These are phyloP conservation scores for Empidonax alnorum DNA, from an alignment of 2,113 vertebrate species.

Conservation along the genomic window DNA sequence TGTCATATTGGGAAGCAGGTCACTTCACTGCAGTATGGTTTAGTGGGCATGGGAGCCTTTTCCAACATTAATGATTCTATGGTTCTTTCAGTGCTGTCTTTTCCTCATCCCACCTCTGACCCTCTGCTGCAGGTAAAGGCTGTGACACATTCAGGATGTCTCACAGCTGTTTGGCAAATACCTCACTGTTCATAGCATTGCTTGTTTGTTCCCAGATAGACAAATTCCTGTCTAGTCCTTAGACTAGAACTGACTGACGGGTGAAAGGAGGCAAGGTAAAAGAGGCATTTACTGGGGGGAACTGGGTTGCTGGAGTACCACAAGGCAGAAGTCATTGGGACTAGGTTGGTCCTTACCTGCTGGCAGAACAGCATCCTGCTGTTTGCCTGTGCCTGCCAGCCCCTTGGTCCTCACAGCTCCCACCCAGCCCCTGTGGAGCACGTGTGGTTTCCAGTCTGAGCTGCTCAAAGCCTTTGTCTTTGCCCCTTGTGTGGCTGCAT, in stretches of 20 bases:
- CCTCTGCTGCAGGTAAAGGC: not conserved
- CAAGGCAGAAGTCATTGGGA: not conserved
- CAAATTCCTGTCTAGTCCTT: not conserved
- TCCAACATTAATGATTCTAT: not conserved
- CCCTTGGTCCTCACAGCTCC: not conserved
- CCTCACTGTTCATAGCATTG: rapidly evolving
- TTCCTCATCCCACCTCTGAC: not conserved
- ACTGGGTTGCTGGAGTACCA: not conserved
- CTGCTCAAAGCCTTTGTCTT: not conserved
- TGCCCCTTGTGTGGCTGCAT: not conserved
- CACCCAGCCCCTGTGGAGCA: not conserved
- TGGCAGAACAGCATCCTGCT: not conserved
- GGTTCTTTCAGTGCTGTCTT: not conserved
- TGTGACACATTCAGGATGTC: not conserved
- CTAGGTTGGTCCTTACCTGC: rapidly evolving
- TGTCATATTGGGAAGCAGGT: not conserved
- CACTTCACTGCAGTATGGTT: not conserved
- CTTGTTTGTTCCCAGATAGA: not conserved
- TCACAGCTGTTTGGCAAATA: not conserved
- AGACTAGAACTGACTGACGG: not conserved
- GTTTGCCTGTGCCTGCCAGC: not conserved
- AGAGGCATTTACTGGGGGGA: not conserved
- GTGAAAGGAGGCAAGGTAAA: not conserved
- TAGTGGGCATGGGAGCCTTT: not conserved
- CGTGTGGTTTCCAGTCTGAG: not conserved